These are phyloP conservation scores for Vultur gryphus DNA, from an alignment of 2,797 vertebrate genomes.

Conservation along the genomic window DNA sequence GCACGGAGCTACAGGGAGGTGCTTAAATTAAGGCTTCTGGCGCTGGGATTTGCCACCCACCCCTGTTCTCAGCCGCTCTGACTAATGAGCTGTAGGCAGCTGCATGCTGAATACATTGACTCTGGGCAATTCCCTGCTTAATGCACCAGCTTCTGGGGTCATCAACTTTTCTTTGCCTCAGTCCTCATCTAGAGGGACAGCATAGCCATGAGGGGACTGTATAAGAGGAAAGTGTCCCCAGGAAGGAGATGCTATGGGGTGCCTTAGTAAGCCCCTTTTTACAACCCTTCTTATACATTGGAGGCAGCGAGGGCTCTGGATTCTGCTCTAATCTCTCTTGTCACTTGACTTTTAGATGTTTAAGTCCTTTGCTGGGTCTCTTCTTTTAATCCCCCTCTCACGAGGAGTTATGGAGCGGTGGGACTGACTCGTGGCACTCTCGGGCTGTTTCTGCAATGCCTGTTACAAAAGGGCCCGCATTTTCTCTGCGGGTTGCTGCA, in stretches of 20 bases:
- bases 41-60: slow-evolving; percentile 31
- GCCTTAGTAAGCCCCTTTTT: neutral
- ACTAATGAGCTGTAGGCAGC: slow-evolving; percentile 24
- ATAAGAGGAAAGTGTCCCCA: neutral
- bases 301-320: neutral
- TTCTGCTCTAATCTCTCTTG: neutral
- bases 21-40: neutral
- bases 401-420: fast-evolving
- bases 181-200: neutral
- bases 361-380: neutral
- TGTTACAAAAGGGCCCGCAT: neutral
- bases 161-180: neutral
- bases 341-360: neutral
- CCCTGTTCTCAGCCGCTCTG: slow-evolving; percentile 1
- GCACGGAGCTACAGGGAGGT: neutral
- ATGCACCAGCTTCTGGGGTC: neutral
- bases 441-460: neutral
- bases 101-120: neutral
- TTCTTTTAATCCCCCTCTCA: neutral
- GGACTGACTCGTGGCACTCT: neutral
- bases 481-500: neutral
- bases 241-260: neutral
- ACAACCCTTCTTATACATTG: neutral
- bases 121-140: neutral
- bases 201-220: neutral